Percentiles rank a stretch among this genome's conserved stretches.
These are phyloP conservation scores for Perognathus longimembris DNA, from an alignment of 2,113 vertebrate species.

Conservation along the genomic window DNA sequence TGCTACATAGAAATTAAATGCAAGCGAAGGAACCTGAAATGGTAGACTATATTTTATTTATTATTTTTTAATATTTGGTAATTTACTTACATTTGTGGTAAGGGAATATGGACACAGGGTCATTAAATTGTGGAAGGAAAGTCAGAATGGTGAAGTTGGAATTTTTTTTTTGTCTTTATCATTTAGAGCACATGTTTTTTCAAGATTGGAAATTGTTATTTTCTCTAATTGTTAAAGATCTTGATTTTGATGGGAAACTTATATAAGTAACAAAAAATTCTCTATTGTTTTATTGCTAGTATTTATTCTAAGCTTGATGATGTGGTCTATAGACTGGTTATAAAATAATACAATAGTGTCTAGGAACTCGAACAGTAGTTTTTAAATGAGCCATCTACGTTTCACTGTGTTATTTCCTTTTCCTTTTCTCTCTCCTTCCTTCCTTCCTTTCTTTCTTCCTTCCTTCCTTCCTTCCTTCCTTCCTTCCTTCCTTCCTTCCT, in stretches of 20 bases:
- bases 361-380: neutral
- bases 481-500: too few species aligned
- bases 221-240: neutral
- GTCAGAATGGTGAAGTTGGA: neutral
- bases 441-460: too few species aligned
- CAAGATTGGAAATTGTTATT: neutral
- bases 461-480: too few species aligned
- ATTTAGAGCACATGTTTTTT: neutral
- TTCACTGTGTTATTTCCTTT: too few species aligned
- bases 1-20: neutral
- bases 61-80: neutral
- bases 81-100: neutral
- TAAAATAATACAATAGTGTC: neutral
- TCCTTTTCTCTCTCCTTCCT: too few species aligned
- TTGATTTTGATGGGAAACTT: neutral
- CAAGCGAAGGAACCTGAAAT: neutral
- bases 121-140: neutral
- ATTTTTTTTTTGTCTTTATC: constrained; percentile 1
- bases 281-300: neutral
- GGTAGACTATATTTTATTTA: neutral
- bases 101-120: neutral
- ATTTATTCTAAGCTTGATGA: neutral
- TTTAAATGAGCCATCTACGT: neutral
- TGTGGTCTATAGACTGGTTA: neutral
- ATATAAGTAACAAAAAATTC: neutral